Percentiles rank a stretch among this genome's conserved stretches.
phyloP scores from a whole-genome alignment of 2,888 invertebrate genomes.

The Enoplolaimus lenunculus region DNA sequence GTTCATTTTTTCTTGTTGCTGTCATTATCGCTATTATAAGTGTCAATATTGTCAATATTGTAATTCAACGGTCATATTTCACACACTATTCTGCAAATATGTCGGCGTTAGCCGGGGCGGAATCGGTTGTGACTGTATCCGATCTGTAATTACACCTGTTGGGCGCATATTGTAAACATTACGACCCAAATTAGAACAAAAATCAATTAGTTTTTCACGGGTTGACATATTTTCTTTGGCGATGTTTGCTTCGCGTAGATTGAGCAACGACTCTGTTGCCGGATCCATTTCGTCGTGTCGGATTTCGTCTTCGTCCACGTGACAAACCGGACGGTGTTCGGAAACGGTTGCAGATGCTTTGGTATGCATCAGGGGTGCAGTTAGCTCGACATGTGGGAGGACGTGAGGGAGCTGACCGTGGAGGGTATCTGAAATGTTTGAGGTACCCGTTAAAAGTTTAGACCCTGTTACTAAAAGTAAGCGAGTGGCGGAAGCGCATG shows the following conservation, averaged over 20 bases:
- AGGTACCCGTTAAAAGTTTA: too few species aligned
- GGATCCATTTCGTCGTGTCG: background rate
- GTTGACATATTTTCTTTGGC: background rate
- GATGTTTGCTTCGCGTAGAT: background rate
- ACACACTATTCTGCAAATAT: background rate
- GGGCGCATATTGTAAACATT: background rate
- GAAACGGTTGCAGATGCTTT: background rate
- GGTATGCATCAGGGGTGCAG: background rate
- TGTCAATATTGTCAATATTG: too few species aligned
- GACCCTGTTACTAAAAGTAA: too few species aligned
- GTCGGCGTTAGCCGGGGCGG: background rate
- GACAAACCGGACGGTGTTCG: background rate
- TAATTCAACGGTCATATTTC: too few species aligned
- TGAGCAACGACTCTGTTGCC: background rate
- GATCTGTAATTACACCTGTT: background rate
- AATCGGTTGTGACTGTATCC: background rate
- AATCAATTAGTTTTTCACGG: background rate
- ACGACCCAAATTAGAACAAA: background rate
- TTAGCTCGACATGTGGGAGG: background rate
- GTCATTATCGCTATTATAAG: too few species aligned
- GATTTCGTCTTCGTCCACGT: background rate
- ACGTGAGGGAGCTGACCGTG: background rate
- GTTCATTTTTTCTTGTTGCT: too few species aligned
- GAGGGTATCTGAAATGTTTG: background rate
- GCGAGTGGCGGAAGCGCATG: too few species aligned